A percentile compares a stretch with the other conserved stretches of the same genome.
Evolutionary conservation across 2,797 vertebrate genomes (phyloP).

Genomic region (Gastrophryne carolinensis): DNA sequence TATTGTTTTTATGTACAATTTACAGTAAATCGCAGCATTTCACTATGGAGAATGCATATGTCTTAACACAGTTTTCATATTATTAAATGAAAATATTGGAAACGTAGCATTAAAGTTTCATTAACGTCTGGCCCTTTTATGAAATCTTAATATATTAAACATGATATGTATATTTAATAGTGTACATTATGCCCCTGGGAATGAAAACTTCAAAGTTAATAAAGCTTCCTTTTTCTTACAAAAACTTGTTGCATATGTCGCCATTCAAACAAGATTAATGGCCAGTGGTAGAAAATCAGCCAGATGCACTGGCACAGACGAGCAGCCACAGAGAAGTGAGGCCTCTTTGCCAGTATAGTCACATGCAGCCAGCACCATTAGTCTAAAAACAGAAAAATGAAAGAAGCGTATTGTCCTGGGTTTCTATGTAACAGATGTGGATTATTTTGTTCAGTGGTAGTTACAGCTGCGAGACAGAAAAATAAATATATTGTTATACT

Average conservation of each 20-base stretch:
- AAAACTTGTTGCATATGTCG: conserved; percentile 16
- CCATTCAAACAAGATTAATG: background rate
- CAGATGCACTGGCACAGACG: conserved; percentile 8
- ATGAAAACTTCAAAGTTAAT: background rate
- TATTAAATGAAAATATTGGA: background rate
- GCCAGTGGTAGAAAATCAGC: background rate
- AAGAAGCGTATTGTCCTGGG: background rate
- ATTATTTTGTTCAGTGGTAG: conserved; percentile 11
- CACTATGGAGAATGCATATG: background rate
- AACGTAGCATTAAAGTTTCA: conserved; percentile 4
- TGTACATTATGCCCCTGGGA: background rate
- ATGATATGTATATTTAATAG: background rate
- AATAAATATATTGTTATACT: background rate
- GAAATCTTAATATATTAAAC: conserved; percentile 9
- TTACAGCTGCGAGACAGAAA: background rate
- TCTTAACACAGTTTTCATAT: conserved; percentile 1
- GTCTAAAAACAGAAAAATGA: background rate
- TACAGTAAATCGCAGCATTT: background rate
- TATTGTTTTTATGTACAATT: no score
- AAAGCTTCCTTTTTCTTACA: background rate
- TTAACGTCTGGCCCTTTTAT: background rate
- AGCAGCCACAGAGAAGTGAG: background rate
- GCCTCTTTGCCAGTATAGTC: background rate
- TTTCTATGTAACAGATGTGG: conserved; percentile 19
- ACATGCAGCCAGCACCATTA: background rate